These are phyloP conservation scores for Anodontia alba DNA, from an alignment of 2,888 invertebrate genomes.

Conservation along the genomic window DNA sequence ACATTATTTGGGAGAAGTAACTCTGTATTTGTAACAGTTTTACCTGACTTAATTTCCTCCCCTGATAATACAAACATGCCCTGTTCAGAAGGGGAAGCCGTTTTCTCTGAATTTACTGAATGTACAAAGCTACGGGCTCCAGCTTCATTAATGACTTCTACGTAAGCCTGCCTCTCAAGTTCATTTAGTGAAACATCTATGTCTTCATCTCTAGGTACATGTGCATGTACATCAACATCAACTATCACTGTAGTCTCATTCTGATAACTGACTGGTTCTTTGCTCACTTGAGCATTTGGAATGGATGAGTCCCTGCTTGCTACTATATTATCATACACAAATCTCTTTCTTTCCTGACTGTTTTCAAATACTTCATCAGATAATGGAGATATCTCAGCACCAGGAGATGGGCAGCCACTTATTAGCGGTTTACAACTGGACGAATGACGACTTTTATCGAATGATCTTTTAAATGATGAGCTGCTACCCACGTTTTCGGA, in stretches of 20 bases:
- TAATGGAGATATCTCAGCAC: not conserved
- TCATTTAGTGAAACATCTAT: not conserved
- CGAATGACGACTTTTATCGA: not conserved
- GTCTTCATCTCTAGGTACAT: too few relatives aligned
- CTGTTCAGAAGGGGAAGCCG: not conserved
- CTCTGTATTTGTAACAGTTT: not conserved
- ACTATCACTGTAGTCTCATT: constrained; percentile 3
- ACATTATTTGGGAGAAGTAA: not conserved
- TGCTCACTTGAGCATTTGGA: not conserved
- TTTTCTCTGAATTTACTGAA: not conserved
- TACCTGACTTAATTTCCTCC: not conserved
- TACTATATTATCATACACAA: constrained; percentile 7
- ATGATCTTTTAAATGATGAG: not conserved
- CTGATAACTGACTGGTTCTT: not conserved
- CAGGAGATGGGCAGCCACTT: not conserved
- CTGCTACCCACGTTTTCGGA: not conserved
- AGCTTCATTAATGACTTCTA: not conserved
- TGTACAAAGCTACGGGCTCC: not conserved
- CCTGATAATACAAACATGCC: not conserved
- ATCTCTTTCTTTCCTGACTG: not conserved
- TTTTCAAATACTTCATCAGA: not conserved
- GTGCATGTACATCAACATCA: not conserved
- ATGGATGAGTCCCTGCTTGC: not conserved
- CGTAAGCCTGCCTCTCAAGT: not conserved
- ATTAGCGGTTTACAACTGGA: not conserved